Evolutionary conservation across 2,113 vertebrate genomes (phyloP).

Genomic region (Salvelinus namaycush): DNA sequence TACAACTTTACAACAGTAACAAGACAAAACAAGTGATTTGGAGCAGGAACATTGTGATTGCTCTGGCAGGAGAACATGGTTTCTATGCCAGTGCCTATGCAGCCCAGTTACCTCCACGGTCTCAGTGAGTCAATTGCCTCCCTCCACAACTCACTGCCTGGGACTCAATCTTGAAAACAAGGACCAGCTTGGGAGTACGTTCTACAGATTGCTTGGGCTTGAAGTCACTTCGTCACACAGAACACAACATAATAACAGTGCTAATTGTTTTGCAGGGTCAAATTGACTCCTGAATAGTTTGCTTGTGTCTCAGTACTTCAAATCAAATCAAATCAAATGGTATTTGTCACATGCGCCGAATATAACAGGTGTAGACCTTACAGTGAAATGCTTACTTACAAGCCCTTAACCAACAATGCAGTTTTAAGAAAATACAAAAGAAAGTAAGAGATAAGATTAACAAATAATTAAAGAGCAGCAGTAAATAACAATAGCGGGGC

Average conservation of each 20-base stretch:
- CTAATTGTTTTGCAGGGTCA: not conserved
- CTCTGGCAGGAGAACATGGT: not conserved
- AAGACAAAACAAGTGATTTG: slow-evolving; percentile 4
- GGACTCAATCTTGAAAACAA: not conserved
- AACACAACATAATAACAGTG: not conserved
- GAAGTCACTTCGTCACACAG: not conserved
- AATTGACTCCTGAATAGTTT: not conserved
- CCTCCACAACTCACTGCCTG: not conserved
- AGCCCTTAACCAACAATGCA: too few relatives aligned
- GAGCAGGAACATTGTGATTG: slow-evolving; percentile 8
- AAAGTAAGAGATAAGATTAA: too few relatives aligned
- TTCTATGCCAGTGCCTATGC: slow-evolving; percentile 7
- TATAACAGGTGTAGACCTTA: too few relatives aligned
- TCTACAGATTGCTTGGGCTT: not conserved
- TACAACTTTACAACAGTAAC: slow-evolving; percentile 5
- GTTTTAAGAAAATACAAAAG: too few relatives aligned
- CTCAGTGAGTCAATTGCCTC: not conserved
- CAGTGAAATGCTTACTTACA: too few relatives aligned
- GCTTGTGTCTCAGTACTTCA: not conserved
- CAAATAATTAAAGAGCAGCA: too few relatives aligned
- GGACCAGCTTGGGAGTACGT: not conserved
- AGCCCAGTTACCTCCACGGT: not conserved
- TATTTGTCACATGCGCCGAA: too few relatives aligned
- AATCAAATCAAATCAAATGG: too few relatives aligned
- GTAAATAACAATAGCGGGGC: too few relatives aligned